Percentiles rank a stretch among this genome's conserved stretches.
Evolutionary conservation across 1,140 invertebrate genomes (phyloP).

Genomic region (Aphelenchoides fujianensis): DNA sequence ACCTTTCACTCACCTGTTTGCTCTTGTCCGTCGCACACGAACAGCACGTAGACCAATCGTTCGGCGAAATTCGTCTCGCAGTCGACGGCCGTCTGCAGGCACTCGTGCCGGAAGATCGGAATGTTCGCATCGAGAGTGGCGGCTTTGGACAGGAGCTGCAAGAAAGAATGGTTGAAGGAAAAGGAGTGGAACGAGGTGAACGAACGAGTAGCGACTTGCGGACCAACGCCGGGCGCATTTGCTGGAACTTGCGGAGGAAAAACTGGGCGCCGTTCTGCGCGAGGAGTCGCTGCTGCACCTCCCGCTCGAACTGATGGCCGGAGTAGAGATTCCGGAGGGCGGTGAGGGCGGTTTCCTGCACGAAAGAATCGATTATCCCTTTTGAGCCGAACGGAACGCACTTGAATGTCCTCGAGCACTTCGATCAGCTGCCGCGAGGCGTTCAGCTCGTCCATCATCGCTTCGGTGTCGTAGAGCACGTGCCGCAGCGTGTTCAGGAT

Average conservation of each 20-base stretch:
- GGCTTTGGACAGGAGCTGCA: constrained; percentile 17
- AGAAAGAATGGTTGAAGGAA: constrained; percentile 5
- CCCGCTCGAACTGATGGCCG: constrained; percentile 7
- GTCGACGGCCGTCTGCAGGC: background rate
- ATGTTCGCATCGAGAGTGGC: constrained; percentile 5
- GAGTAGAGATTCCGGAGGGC: constrained; percentile 29
- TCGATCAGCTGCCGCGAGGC: constrained; percentile 19
- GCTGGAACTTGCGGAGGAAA: constrained; percentile 16
- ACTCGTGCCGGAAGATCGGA: constrained; percentile 2
- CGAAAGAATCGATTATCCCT: constrained; percentile 10
- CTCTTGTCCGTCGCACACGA: background rate
- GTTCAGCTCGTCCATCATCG: constrained; percentile 22
- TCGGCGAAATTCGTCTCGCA: constrained; percentile 6
- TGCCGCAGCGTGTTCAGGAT: constrained; percentile 30
- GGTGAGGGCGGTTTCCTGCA: constrained; percentile 39
- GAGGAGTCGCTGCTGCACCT: constrained; percentile 29
- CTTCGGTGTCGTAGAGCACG: constrained; percentile 37
- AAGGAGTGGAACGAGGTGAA: background rate
- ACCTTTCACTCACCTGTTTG: constrained; percentile 1
- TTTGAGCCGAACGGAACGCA: constrained; percentile 8
- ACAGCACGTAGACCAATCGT: constrained; percentile 16
- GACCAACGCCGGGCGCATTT: constrained; percentile 9
- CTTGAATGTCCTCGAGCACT: constrained; percentile 26
- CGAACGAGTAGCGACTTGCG: background rate
- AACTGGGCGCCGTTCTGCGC: constrained; percentile 15